Evolutionary conservation across 2,113 vertebrate genomes (phyloP), one percentile per base, ranked within the genome.

Genomic region (Erythrocercus mccallii): DNA sequence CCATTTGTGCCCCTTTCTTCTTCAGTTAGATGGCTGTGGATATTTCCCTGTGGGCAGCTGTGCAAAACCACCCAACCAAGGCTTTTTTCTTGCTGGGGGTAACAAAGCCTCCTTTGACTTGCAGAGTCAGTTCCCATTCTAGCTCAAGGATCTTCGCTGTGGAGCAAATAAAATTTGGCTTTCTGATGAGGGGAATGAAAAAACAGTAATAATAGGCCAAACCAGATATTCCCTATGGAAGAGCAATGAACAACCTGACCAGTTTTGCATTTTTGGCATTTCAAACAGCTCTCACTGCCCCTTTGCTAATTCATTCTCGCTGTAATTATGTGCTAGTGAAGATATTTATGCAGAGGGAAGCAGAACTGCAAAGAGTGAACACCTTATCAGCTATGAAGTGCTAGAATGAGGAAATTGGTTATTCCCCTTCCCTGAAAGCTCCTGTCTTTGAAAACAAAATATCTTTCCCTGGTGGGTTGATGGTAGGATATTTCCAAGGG

Each of bases 231-330:
- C 54, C 70, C 58, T 31, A 31, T 1, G 3, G 84, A 89, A 86
- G 28, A 78, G 15, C 22, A 54, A 6, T 0, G 2, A 87, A 45
- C 33, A 66, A 58, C 79, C 54, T 83, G 68, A 37, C 71, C 54
- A 65, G 23, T 58, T 58, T 53, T 62, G 64, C 45, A 83, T 70
- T 94, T 88, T 77, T 94, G 85, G 69, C 61, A 20, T 91, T 94
- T 92, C 76, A 81, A 4, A 70, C 25, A 86, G 42, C 18, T 90
- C 38, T 60, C 61, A 24, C 20, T 61, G 50, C 25, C 30, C 42
- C n/a, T 64, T 73, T 62, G 60, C 64, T 81, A 47, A n/a, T 84
- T 78, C 12, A 5, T 86, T 81, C 76, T 77, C 0, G 0, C 30
- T 86, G 33, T 86, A 77, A 66, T 86, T 88, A 65, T 18, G 33